A percentile compares a stretch with the other conserved stretches of the same genome.
Conservation (phyloP, 2,797 vertebrate species). For the Coccyzus lansbergi region DNA sequence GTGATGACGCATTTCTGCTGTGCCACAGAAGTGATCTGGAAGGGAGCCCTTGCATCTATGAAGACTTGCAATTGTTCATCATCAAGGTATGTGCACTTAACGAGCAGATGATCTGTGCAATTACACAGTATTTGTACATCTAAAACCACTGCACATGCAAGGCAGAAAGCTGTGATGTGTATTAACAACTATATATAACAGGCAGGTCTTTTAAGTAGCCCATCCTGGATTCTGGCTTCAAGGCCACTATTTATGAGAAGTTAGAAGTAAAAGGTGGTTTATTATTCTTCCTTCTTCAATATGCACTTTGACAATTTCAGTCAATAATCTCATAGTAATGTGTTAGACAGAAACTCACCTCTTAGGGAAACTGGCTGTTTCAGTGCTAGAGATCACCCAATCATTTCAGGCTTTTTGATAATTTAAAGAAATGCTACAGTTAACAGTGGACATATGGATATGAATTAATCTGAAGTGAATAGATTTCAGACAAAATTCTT, state of each 20-base stretch:
- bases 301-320: neutral
- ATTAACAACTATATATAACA: neutral
- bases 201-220: neutral
- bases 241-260: neutral
- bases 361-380: neutral
- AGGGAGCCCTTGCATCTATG: neutral
- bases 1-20: neutral
- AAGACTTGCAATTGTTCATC: neutral
- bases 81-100: neutral
- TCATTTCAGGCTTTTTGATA: neutral
- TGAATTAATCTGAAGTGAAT: slow-evolving; percentile 25
- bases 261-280: neutral
- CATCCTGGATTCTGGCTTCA: neutral
- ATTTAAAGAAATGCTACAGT: neutral
- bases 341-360: neutral
- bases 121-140: neutral
- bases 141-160: neutral
- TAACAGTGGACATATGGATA: neutral
- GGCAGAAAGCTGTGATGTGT: neutral
- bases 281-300: neutral
- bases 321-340: neutral
- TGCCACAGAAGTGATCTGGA: neutral
- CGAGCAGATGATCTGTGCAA: neutral
- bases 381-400: neutral
- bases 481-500: slow-evolving; percentile 53